These are phyloP conservation scores for Pachypanchax playfairii DNA, from an alignment of 2,113 vertebrate species.

Conservation along the genomic window DNA sequence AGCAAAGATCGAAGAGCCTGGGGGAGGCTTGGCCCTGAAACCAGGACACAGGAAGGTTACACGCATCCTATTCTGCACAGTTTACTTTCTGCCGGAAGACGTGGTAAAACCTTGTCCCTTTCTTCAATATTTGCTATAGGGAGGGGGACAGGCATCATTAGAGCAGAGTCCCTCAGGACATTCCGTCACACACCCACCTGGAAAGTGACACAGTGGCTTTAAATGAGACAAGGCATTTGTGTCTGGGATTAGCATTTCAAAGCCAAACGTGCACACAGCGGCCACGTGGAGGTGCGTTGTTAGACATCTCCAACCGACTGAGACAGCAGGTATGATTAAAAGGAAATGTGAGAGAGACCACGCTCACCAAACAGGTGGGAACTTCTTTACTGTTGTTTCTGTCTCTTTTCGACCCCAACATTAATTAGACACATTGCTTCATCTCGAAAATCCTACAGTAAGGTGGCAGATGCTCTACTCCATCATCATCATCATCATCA, in stretches of 20 bases:
- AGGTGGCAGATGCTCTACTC: constrained; percentile 55
- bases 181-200: constrained; percentile 75
- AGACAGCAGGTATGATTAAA: constrained; percentile 66
- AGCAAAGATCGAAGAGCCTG: constrained; percentile 27
- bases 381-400: constrained; percentile 36
- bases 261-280: constrained; percentile 62
- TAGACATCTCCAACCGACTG: constrained; percentile 25
- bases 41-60: constrained; percentile 69
- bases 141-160: constrained; percentile 69
- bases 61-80: constrained; percentile 51
- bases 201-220: constrained; percentile 77
- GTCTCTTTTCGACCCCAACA: constrained; percentile 37
- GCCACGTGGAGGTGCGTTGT: constrained; percentile 45
- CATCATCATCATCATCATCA: constrained; percentile 53
- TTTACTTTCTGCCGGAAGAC: constrained; percentile 67
- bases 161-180: constrained; percentile 67
- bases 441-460: constrained; percentile 38
- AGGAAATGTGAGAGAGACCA: constrained; percentile 42
- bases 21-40: constrained; percentile 54
- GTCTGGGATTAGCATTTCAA: constrained; percentile 79
- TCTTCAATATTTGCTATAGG: constrained; percentile 69
- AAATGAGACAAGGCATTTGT: constrained; percentile 78
- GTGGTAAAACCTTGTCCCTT: constrained; percentile 59
- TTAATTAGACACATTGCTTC: constrained; percentile 23
- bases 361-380: constrained; percentile 64